A percentile compares a stretch with the other conserved stretches of the same genome.
Conservation (phyloP, 1,140 invertebrate genomes). For the Pararge aegeria region DNA sequence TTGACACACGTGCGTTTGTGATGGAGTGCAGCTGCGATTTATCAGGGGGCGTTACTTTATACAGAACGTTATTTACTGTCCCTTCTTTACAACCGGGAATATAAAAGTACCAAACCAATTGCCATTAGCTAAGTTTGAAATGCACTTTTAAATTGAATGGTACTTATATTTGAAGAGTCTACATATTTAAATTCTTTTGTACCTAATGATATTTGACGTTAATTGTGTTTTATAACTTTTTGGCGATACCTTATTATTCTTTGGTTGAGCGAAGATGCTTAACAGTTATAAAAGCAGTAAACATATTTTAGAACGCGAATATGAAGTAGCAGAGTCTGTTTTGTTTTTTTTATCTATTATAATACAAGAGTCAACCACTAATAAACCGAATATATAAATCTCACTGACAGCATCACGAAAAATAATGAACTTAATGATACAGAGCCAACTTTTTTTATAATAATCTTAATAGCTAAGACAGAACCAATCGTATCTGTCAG, state of each 20-base stretch:
- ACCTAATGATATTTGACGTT: no score
- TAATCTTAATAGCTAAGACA: not conserved
- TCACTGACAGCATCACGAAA: not conserved
- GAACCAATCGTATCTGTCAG: not conserved
- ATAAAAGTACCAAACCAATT: not conserved
- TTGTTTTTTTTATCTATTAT: no score
- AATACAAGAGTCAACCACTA: not conserved
- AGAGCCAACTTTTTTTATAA: no score
- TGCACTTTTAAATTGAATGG: not conserved
- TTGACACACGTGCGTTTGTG: slow-evolving; percentile 4
- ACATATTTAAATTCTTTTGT: not conserved
- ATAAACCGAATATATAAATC: not conserved
- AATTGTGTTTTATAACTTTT: no score
- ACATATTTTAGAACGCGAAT: no score
- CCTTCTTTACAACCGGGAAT: not conserved
- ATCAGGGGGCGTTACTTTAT: not conserved
- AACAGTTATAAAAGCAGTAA: no score
- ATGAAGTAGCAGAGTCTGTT: no score
- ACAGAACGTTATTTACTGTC: not conserved
- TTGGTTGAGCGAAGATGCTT: no score
- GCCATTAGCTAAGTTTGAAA: not conserved
- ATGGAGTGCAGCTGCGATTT: not conserved
- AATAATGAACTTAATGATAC: not conserved
- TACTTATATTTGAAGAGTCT: not conserved
- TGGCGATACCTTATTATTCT: no score